Conservation (phyloP, 2,888 invertebrate genomes). For the Ormyrus labotus region DNA sequence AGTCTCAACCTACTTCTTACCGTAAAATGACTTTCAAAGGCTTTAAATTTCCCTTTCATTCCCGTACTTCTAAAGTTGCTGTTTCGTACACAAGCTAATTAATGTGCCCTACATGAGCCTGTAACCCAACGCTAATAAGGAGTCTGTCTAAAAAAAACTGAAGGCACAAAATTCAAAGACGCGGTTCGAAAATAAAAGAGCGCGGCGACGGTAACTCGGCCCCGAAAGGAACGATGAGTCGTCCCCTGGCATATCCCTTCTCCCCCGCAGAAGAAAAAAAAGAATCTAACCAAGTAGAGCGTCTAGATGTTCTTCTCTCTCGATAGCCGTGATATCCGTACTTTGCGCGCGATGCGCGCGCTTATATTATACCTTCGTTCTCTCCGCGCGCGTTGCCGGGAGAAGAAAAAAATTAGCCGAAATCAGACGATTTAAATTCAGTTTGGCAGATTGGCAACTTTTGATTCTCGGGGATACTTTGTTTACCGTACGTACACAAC, state of each 20-base stretch:
- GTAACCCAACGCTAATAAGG: conserved; percentile 36
- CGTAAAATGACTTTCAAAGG: background rate
- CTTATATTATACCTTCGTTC: background rate
- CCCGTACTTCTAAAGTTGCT: background rate
- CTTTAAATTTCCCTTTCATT: background rate
- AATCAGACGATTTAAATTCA: conserved; percentile 22
- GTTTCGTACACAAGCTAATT: conserved; percentile 34
- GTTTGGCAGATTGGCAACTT: conserved; percentile 8
- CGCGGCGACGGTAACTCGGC: background rate
- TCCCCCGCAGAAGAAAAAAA: too few relatives aligned
- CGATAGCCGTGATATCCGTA: background rate
- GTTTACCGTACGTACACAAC: background rate
- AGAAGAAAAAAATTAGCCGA: background rate
- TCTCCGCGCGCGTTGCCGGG: background rate
- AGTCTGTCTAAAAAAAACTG: background rate
- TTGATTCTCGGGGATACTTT: background rate
- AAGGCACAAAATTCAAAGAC: conserved; percentile 25
- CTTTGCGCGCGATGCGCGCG: background rate
- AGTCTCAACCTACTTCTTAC: background rate
- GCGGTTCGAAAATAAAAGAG: conserved; percentile 26
- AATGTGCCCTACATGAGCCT: conserved; percentile 28
- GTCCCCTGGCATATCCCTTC: background rate
- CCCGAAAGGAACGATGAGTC: background rate
- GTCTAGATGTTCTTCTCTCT: conserved; percentile 17
- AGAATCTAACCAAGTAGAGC: conserved; percentile 14